phyloP scores from a whole-genome alignment of 2,888 invertebrate genomes.

The Pandemis corylana region DNA sequence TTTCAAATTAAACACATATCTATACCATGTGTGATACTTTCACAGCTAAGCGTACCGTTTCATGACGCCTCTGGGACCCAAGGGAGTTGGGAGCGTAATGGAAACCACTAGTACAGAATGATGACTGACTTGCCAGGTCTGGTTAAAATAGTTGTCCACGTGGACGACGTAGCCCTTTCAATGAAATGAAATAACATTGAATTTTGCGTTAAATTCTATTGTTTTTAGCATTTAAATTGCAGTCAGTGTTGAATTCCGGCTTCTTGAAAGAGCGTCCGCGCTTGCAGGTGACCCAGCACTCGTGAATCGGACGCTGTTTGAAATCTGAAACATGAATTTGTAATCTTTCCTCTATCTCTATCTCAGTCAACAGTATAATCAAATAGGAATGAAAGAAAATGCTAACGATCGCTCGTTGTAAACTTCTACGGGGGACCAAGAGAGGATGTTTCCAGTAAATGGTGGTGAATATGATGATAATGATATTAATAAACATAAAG shows the following conservation, averaged over 20 bases:
- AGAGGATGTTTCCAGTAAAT: no score
- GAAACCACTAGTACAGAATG: no score
- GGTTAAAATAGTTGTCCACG: no score
- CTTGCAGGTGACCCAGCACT: constrained; percentile 81
- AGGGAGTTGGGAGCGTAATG: no score
- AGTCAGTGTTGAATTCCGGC: constrained; percentile 74
- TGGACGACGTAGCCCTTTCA: neutral
- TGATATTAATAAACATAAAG: neutral
- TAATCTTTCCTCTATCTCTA: neutral
- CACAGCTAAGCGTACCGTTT: no score
- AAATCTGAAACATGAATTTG: constrained; percentile 64
- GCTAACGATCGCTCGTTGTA: no score
- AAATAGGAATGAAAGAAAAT: neutral
- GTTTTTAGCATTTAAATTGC: constrained; percentile 67
- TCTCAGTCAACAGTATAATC: no score
- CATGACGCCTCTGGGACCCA: no score
- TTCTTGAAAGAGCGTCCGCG: constrained; percentile 79
- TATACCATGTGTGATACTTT: no score
- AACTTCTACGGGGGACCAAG: no score
- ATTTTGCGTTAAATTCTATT: constrained; percentile 51
- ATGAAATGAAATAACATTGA: neutral
- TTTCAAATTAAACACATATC: no score
- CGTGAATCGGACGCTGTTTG: constrained; percentile 75
- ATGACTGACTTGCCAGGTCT: no score
- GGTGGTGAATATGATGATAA: neutral